A percentile compares a stretch with the other conserved stretches of the same genome.
These are phyloP conservation scores for Anodontia alba DNA, from an alignment of 2,888 invertebrate species.

Conservation along the genomic window DNA sequence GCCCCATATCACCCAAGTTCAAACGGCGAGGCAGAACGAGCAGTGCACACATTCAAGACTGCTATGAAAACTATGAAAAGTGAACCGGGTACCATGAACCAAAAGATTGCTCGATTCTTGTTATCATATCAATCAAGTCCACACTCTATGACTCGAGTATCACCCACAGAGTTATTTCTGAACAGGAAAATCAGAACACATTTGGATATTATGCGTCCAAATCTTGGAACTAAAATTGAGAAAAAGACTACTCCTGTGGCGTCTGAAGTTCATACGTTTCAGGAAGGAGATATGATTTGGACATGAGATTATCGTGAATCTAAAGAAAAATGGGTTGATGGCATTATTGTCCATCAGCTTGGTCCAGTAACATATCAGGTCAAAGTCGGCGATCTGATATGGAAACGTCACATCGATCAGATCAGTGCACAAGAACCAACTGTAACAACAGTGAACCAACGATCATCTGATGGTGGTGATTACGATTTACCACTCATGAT, in stretches of 20 bases:
- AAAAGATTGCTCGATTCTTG: neutral
- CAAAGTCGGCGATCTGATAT: slow-evolving; percentile 10
- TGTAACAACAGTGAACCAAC: neutral
- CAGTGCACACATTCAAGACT: no score
- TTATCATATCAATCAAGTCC: slow-evolving; percentile 3
- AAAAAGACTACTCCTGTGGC: slow-evolving; percentile 9
- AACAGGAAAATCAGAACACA: neutral
- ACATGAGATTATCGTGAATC: neutral
- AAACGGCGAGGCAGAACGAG: no score
- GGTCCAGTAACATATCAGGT: slow-evolving; percentile 15
- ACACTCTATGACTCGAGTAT: neutral
- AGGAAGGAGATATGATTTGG: neutral
- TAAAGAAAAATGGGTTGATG: slow-evolving; percentile 3
- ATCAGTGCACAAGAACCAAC: neutral
- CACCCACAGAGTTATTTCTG: slow-evolving; percentile 6
- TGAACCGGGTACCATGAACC: no score
- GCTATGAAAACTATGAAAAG: no score
- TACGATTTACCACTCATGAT: neutral
- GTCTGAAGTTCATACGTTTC: neutral
- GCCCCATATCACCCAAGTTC: no score
- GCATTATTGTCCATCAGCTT: neutral
- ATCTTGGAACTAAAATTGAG: neutral
- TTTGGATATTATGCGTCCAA: slow-evolving; percentile 3
- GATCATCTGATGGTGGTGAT: neutral
- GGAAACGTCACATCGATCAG: slow-evolving; percentile 18